Evolutionary conservation across 2,797 vertebrate genomes (phyloP).

Genomic region (Crocidura indochinensis): DNA sequence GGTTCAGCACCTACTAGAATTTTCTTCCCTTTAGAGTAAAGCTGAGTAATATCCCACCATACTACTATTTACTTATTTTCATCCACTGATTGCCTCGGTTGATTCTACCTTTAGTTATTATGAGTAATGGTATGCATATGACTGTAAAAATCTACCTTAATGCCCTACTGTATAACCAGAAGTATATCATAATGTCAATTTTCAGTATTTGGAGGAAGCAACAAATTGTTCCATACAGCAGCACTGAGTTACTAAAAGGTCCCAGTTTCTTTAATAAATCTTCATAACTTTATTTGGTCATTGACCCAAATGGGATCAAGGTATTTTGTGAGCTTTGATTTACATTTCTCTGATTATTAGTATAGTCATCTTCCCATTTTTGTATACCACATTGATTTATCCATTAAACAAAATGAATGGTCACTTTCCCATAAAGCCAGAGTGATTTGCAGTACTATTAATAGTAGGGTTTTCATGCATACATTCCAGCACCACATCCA

Average conservation of each 20-base stretch:
- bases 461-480: no score
- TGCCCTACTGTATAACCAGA: neutral
- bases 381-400: no score
- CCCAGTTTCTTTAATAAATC: neutral
- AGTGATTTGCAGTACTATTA: no score
- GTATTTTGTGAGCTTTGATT: neutral
- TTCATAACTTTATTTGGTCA: neutral
- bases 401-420: no score
- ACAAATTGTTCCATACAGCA: neutral
- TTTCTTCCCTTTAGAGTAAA: slow-evolving; percentile 8
- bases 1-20: neutral
- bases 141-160: neutral
- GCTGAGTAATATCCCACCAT: neutral
- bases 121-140: neutral
- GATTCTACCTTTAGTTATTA: neutral
- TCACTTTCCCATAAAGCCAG: no score
- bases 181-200: neutral
- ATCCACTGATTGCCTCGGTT: neutral
- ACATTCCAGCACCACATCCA: no score
- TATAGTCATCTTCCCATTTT: neutral
- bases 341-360: slow-evolving; percentile 12
- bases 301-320: neutral
- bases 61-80: neutral
- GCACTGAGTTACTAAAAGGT: neutral
- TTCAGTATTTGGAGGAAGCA: slow-evolving; percentile 21